These are phyloP conservation scores for Taenaris catops DNA, from an alignment of 2,888 invertebrate genomes.

Conservation along the genomic window DNA sequence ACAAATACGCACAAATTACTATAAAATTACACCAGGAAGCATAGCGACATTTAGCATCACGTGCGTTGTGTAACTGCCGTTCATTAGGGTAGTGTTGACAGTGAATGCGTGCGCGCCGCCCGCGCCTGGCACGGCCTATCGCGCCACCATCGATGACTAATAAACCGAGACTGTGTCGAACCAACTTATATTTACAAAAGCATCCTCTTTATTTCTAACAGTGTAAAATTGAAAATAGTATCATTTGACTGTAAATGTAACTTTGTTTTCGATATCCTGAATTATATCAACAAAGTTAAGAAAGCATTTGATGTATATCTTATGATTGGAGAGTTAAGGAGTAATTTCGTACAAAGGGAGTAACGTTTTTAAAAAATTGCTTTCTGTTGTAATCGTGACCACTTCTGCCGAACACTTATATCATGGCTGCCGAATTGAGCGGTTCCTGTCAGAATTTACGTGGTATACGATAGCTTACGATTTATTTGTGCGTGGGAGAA, in stretches of 20 bases:
- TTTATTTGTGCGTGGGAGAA: constrained; percentile 64
- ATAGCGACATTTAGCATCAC: constrained; percentile 71
- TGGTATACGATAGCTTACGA: constrained; percentile 55
- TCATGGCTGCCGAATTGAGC: constrained; percentile 71
- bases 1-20: constrained; percentile 77
- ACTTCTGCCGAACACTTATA: constrained; percentile 75
- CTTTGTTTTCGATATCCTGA: constrained; percentile 48
- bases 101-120: constrained; percentile 74
- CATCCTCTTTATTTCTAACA: constrained; percentile 12
- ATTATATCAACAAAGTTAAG: constrained; percentile 37
- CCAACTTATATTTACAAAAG: constrained; percentile 20
- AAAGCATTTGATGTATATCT: constrained; percentile 37
- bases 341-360: constrained; percentile 26
- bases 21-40: constrained; percentile 68
- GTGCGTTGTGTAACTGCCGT: constrained; percentile 77
- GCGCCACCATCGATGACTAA: constrained; percentile 79
- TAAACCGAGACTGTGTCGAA: constrained; percentile 47
- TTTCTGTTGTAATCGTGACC: constrained; percentile 64
- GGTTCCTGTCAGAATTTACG: constrained; percentile 64
- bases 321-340: constrained; percentile 35
- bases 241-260: constrained; percentile 29
- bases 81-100: constrained; percentile 78
- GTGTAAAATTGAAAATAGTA: no score
- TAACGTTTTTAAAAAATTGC: constrained; percentile 28
- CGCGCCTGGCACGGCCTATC: constrained; percentile 72